Evolutionary conservation across 2,113 vertebrate species (phyloP).

Genomic region (Gila orcuttii): DNA sequence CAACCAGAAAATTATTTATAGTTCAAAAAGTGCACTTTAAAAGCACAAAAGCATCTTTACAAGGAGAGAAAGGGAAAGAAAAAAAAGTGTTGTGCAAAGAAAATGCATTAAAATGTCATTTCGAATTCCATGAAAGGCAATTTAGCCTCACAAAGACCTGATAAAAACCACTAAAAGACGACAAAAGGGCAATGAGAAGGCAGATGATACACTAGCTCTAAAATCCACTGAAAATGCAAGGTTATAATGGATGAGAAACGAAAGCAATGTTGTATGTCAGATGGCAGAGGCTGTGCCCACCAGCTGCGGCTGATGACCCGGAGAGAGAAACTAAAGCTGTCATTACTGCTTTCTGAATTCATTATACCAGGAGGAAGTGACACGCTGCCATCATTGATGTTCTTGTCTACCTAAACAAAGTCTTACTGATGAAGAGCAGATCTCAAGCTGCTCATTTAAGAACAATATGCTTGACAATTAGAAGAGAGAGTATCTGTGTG

Average conservation of each 20-base stretch:
- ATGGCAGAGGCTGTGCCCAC: slow-evolving; percentile 41
- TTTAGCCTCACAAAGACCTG: slow-evolving; percentile 4
- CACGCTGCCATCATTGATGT: slow-evolving; percentile 41
- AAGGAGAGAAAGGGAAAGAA: neutral
- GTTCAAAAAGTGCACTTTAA: slow-evolving; percentile 21
- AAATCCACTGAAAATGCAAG: slow-evolving; percentile 27
- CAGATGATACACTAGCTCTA: slow-evolving; percentile 4
- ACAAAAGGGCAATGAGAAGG: slow-evolving; percentile 17
- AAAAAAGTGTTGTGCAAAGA: neutral
- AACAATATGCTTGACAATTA: slow-evolving; percentile 29
- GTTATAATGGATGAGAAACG: slow-evolving; percentile 36
- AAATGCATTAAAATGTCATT: slow-evolving; percentile 42
- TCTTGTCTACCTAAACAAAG: slow-evolving; percentile 45
- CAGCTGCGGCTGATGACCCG: slow-evolving; percentile 25
- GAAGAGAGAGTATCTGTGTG: slow-evolving; percentile 18
- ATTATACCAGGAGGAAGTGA: slow-evolving; percentile 42
- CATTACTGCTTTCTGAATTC: slow-evolving; percentile 50
- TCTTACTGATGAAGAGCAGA: slow-evolving; percentile 40
- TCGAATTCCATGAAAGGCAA: slow-evolving; percentile 30
- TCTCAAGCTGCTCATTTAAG: slow-evolving; percentile 22
- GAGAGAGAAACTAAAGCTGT: slow-evolving; percentile 46
- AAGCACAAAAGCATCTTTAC: slow-evolving; percentile 2
- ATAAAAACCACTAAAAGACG: slow-evolving; percentile 24
- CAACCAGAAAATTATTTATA: slow-evolving; percentile 15
- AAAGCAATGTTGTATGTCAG: slow-evolving; percentile 28